phyloP scores from a whole-genome alignment of 2,113 vertebrate species.

The Pungitius pungitius region DNA sequence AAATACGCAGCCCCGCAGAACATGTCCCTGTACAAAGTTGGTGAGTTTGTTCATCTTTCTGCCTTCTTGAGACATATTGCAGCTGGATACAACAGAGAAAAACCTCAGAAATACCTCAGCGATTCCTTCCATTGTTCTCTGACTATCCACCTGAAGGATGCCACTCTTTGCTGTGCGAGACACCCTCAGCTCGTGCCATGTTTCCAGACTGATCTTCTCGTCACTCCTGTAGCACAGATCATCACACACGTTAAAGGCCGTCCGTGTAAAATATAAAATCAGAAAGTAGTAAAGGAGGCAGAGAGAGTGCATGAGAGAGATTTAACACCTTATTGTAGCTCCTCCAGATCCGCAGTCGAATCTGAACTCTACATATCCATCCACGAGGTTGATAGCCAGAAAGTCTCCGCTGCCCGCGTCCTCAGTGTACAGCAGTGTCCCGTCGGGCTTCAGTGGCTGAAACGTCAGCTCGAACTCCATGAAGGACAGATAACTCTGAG shows the following conservation, averaged over 20 bases:
- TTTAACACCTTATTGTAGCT: constrained; percentile 86
- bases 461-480: constrained; percentile 95
- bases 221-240: constrained; percentile 82
- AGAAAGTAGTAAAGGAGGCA: neutral
- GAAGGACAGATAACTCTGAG: constrained; percentile 92
- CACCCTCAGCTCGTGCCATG: constrained; percentile 91
- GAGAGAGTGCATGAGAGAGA: neutral
- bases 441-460: constrained; percentile 82
- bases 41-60: neutral
- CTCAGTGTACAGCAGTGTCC: constrained; percentile 91
- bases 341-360: constrained; percentile 97
- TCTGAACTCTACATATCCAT: constrained; percentile 89
- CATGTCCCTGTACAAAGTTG: neutral
- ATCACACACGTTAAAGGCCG: neutral
- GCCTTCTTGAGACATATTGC: neutral
- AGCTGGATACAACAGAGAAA: neutral
- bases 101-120: constrained; percentile 83
- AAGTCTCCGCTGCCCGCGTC: constrained; percentile 91
- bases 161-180: constrained; percentile 94
- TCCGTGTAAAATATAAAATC: neutral
- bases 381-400: constrained; percentile 86
- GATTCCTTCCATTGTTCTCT: constrained; percentile 87
- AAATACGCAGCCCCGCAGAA: neutral
- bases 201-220: constrained; percentile 83
- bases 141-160: constrained; percentile 91